Evolutionary conservation across 2,888 invertebrate genomes (phyloP).

Genomic region (Papilio protenor): DNA sequence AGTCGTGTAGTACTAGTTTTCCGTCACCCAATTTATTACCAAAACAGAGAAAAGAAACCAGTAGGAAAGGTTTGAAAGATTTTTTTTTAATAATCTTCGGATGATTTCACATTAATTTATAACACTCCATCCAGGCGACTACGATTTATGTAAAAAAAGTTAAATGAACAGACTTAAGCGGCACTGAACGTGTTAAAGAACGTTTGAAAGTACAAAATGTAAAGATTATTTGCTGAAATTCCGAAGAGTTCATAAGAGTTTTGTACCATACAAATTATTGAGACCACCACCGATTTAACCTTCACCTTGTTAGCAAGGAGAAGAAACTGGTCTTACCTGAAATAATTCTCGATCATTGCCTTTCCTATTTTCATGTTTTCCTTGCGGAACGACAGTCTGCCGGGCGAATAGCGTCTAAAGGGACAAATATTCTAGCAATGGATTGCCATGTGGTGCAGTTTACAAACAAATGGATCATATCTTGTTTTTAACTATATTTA

Average conservation of each 20-base stretch:
- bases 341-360: conserved; percentile 91
- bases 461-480: conserved; percentile 37
- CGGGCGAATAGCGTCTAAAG: conserved; percentile 93
- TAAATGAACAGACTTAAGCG: too few species aligned
- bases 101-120: too few species aligned
- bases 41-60: background rate
- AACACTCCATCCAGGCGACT: too few species aligned
- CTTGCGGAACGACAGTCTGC: conserved; percentile 92
- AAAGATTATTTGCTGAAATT: too few species aligned
- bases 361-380: conserved; percentile 91
- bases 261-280: background rate
- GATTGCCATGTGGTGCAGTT: conserved; percentile 53
- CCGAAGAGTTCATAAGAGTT: background rate
- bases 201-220: too few species aligned
- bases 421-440: conserved; percentile 78
- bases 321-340: conserved; percentile 86
- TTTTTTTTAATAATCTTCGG: too few species aligned
- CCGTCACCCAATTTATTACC: background rate
- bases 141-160: too few species aligned
- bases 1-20: background rate
- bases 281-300: conserved; percentile 26
- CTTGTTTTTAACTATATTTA: background rate
- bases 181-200: too few species aligned
- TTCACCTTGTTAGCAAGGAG: conserved; percentile 21
- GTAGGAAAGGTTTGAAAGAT: background rate